Evolutionary conservation across 2,797 vertebrate species (phyloP).

Genomic region (Arctocebus calabarensis): DNA sequence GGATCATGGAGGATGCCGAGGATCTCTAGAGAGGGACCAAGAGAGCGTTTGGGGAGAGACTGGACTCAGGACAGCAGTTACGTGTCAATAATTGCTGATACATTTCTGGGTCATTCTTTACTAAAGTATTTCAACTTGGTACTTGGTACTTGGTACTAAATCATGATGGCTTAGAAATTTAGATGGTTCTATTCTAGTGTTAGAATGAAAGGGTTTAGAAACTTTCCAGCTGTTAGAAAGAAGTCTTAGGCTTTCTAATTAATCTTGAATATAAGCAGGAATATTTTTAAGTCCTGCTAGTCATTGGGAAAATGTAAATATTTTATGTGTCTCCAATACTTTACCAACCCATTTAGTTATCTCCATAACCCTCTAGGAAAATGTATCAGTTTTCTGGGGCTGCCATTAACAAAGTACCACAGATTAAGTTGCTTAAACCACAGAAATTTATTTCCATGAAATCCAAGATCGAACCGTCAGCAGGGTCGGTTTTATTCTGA

Average conservation of each 20-base stretch:
- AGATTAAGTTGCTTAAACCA: neutral
- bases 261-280: neutral
- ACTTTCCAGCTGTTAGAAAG: neutral
- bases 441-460: neutral
- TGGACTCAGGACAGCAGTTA: neutral
- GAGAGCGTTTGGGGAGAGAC: too few relatives aligned
- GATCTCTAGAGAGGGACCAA: neutral
- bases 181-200: neutral
- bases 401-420: neutral
- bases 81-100: neutral
- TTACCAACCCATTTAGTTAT: slow-evolving; percentile 35
- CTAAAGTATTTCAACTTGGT: neutral
- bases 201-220: neutral
- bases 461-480: neutral
- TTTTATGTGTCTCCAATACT: neutral
- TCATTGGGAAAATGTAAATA: neutral
- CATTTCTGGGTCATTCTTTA: neutral
- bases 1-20: neutral
- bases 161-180: neutral
- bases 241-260: neutral
- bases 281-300: neutral
- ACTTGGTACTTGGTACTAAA: neutral
- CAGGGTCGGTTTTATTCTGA: neutral
- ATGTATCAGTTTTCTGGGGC: neutral
- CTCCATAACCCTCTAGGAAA: neutral